phyloP scores from a whole-genome alignment of 1,140 invertebrate genomes.

The Bombyx mori region DNA sequence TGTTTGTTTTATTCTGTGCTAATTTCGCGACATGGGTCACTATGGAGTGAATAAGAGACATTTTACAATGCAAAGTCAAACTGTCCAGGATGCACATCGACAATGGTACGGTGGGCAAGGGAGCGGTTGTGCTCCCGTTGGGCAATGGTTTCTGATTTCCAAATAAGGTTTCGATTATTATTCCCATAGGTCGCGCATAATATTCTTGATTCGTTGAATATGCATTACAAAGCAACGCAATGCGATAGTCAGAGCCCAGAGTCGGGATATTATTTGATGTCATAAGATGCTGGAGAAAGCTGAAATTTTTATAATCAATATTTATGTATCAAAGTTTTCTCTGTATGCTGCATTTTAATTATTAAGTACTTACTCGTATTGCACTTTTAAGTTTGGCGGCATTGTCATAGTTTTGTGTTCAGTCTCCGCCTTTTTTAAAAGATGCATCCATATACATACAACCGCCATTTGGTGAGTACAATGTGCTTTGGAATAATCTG shows the following conservation, averaged over 20 bases:
- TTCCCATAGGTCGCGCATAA: slow-evolving; percentile 88
- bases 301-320: slow-evolving; percentile 14
- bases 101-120: slow-evolving; percentile 83
- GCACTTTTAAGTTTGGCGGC: slow-evolving; percentile 86
- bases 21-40: slow-evolving; percentile 91
- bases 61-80: slow-evolving; percentile 96
- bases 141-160: slow-evolving; percentile 79
- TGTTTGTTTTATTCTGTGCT: slow-evolving; percentile 86
- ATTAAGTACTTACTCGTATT: slow-evolving; percentile 79
- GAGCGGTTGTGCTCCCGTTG: slow-evolving; percentile 67
- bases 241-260: slow-evolving; percentile 86
- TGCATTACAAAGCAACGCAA: slow-evolving; percentile 94
- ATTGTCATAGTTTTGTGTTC: slow-evolving; percentile 86
- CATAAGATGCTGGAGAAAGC: slow-evolving; percentile 86
- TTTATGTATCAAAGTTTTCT: not conserved
- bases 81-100: slow-evolving; percentile 95
- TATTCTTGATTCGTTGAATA: slow-evolving; percentile 92
- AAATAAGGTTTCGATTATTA: slow-evolving; percentile 87
- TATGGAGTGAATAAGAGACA: slow-evolving; percentile 97
- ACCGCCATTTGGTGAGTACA: slow-evolving; percentile 94
- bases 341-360: not conserved
- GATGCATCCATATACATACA: slow-evolving; percentile 96
- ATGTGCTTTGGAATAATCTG: slow-evolving; percentile 88
- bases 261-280: slow-evolving; percentile 77
- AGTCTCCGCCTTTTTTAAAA: slow-evolving; percentile 92